phyloP scores from a whole-genome alignment of 2,113 vertebrate genomes.

The Hippolais icterina region DNA sequence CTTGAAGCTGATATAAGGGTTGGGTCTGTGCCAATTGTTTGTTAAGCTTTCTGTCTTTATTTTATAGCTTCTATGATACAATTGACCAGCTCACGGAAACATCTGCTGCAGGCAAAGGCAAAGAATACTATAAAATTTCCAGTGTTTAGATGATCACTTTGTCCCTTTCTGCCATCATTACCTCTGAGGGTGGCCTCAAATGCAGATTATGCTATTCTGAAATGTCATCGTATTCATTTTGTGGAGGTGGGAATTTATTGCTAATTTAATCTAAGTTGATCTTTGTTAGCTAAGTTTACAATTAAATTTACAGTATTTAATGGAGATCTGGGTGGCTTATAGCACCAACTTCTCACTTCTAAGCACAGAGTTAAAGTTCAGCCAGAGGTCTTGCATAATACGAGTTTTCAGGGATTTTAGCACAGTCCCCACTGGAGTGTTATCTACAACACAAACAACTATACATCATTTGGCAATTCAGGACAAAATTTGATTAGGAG shows the following conservation, averaged over 20 bases:
- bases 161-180: background rate
- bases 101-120: slow-evolving; percentile 62
- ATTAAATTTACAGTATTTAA: slow-evolving; percentile 22
- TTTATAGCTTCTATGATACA: slow-evolving; percentile 63
- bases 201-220: background rate
- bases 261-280: background rate
- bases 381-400: slow-evolving; percentile 74
- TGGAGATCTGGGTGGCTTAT: slow-evolving; percentile 9
- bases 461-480: slow-evolving; percentile 68
- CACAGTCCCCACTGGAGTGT: slow-evolving; percentile 63
- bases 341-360: slow-evolving; percentile 56
- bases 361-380: slow-evolving; percentile 71
- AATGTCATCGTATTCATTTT: slow-evolving; percentile 7
- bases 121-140: slow-evolving; percentile 34
- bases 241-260: background rate
- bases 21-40: slow-evolving; percentile 67
- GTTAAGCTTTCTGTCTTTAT: slow-evolving; percentile 62
- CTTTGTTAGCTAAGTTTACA: slow-evolving; percentile 26
- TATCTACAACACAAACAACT: slow-evolving; percentile 73
- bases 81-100: slow-evolving; percentile 68
- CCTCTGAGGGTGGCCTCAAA: background rate
- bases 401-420: slow-evolving; percentile 73
- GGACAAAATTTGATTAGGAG: slow-evolving; percentile 59
- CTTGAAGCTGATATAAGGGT: slow-evolving; percentile 59
- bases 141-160: background rate